Evolutionary conservation across 1,140 invertebrate genomes (phyloP).

Genomic region (Idris sp.): DNA sequence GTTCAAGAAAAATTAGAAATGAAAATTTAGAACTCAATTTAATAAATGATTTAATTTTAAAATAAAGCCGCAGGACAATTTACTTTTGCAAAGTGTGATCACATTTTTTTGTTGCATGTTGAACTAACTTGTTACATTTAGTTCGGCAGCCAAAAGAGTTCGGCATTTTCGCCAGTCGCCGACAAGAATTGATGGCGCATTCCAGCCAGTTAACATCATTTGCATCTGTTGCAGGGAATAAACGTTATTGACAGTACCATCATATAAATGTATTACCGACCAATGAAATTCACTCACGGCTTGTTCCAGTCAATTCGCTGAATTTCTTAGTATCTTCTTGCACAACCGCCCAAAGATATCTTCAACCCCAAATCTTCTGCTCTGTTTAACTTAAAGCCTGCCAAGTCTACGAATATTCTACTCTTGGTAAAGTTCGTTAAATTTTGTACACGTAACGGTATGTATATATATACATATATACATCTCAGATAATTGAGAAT

Average conservation of each 20-base stretch:
- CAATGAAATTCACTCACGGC: constrained; percentile 51
- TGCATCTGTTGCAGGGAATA: constrained; percentile 48
- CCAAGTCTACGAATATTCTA: constrained; percentile 50
- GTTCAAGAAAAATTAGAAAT: too few relatives aligned
- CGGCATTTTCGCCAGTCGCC: constrained; percentile 6
- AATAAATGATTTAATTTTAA: too few relatives aligned
- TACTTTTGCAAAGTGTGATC: too few relatives aligned
- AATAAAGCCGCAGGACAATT: too few relatives aligned
- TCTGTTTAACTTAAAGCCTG: constrained; percentile 40
- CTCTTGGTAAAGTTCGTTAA: constrained; percentile 50
- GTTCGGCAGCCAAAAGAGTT: neutral
- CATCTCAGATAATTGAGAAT: constrained; percentile 48
- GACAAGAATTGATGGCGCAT: constrained; percentile 11
- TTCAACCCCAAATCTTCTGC: constrained; percentile 47
- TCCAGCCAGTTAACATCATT: constrained; percentile 27
- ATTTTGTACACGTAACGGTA: too few relatives aligned
- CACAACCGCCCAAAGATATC: constrained; percentile 43
- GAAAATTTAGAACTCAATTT: too few relatives aligned
- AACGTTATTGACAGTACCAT: constrained; percentile 50
- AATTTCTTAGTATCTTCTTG: constrained; percentile 43
- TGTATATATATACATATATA: too few relatives aligned
- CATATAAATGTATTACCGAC: constrained; percentile 51
- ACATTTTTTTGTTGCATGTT: too few relatives aligned
- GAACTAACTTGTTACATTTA: too few relatives aligned
- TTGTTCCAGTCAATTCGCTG: constrained; percentile 44